Evolutionary conservation across 2,888 invertebrate genomes (phyloP).

Genomic region (Agrotis ipsilon): DNA sequence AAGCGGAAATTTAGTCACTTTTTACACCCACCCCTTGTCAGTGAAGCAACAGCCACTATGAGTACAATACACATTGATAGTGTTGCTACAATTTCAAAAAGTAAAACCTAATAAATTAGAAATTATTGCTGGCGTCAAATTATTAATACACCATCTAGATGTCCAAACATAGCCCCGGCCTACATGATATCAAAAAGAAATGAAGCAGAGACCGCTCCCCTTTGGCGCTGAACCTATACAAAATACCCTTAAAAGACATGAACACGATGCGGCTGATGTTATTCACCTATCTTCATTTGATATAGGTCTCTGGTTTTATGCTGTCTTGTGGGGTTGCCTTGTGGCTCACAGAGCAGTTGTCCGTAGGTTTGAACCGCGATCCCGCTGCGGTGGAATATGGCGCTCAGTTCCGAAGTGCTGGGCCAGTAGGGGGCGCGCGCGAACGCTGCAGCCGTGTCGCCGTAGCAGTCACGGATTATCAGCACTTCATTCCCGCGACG

Average conservation of each 20-base stretch:
- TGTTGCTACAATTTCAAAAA: too few species aligned
- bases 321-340: constrained; percentile 24
- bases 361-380: constrained; percentile 63
- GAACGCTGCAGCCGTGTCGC: constrained; percentile 69
- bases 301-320: constrained; percentile 21
- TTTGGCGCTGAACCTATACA: too few species aligned
- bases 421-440: constrained; percentile 75
- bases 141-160: too few species aligned
- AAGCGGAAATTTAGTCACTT: too few species aligned
- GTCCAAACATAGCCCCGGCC: too few species aligned
- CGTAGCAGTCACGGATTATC: constrained; percentile 70
- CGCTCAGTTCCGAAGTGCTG: constrained; percentile 66
- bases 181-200: too few species aligned
- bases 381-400: constrained; percentile 71
- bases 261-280: neutral
- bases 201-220: too few species aligned
- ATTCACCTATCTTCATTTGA: constrained; percentile 33
- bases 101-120: too few species aligned
- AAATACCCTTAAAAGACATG: neutral
- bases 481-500: constrained; percentile 71
- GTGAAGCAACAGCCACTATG: too few species aligned
- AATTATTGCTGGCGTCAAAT: too few species aligned
- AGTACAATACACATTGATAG: too few species aligned
- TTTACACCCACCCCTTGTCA: too few species aligned
- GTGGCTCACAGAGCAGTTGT: constrained; percentile 63